Evolutionary conservation across 2,797 vertebrate species (phyloP), one percentile per base, ranked within the genome.

Genomic region (Stomatorhinus walkeri): DNA sequence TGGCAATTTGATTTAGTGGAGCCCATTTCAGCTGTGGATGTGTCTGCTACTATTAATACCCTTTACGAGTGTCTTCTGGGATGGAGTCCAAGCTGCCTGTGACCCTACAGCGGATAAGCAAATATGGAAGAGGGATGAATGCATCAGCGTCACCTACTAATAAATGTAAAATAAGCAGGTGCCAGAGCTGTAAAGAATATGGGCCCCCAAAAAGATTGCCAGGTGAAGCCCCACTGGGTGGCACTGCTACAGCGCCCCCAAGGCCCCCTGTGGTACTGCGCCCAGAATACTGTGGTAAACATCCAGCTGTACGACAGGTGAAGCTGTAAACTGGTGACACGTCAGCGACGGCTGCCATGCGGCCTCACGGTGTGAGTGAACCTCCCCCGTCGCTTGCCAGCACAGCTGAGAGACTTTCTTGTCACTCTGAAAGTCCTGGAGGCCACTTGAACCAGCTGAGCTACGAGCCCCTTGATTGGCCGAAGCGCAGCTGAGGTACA

Each of bases 21-120:
- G 72, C 40, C 8, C 40, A n/a, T 40, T 43, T n/a, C 72, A 19
- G 36, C 2, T 14, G 16, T 43, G 16, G 40, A 43, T 46, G 32
- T 79, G 72, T 79, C 64, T 72, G 64, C 10, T 72, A 2, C 64
- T 72, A 72, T 72, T 72, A 36, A 72, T 79, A 79, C 32, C 40
- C 36, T 79, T 79, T 46, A 40, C 19, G 72, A 79, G 72, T 79
- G 72, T 46, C n/a, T 79, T 79, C 72, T 79, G 72, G 72, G 72
- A 79, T 79, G 0, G 1, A n/a, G 6, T 40, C 72, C 72, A 46
- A n/a, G 36, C 32, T 79, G 7, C 32, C 16, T n/a, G 36, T 46
- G 32, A 79, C 16, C 72, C 72, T 46, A 40, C 40, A 79, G 14
- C 7, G 16, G 16, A 79, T 43, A 79, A 79, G 72, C 36, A 79